phyloP scores from a whole-genome alignment of 2,113 vertebrate genomes.

The Dicaeum eximium region DNA sequence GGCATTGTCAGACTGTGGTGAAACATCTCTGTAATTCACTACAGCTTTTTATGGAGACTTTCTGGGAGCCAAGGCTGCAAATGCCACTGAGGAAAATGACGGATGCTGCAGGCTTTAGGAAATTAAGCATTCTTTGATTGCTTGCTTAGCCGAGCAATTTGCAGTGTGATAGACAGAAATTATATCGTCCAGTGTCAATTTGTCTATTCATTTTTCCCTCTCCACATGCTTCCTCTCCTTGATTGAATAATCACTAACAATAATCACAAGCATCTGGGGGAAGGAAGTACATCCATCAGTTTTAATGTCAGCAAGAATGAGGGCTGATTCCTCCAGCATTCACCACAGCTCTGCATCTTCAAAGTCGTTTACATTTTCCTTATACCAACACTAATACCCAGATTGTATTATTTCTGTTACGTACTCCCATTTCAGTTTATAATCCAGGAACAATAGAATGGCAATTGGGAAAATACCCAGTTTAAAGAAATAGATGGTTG shows the following conservation, averaged over 20 bases:
- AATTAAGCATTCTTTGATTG: slow-evolving; percentile 54
- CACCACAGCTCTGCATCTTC: neutral
- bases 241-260: slow-evolving; percentile 61
- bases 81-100: neutral
- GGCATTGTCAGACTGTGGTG: neutral
- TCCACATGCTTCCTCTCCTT: slow-evolving; percentile 46
- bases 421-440: neutral
- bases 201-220: slow-evolving; percentile 46
- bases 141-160: slow-evolving; percentile 51
- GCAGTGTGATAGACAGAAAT: slow-evolving; percentile 43
- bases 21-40: neutral
- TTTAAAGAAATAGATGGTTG: neutral
- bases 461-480: neutral
- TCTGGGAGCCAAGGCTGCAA: neutral
- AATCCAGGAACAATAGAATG: neutral
- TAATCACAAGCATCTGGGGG: slow-evolving; percentile 59
- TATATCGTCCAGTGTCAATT: slow-evolving; percentile 43
- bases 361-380: neutral
- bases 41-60: neutral
- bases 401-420: neutral
- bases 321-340: slow-evolving; percentile 4
- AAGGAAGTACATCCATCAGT: slow-evolving; percentile 47
- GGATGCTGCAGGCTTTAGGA: slow-evolving; percentile 34
- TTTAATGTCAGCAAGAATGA: slow-evolving; percentile 48
- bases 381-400: neutral